Evolutionary conservation across 1,140 invertebrate species (phyloP).

Genomic region (Aphis gossypii): DNA sequence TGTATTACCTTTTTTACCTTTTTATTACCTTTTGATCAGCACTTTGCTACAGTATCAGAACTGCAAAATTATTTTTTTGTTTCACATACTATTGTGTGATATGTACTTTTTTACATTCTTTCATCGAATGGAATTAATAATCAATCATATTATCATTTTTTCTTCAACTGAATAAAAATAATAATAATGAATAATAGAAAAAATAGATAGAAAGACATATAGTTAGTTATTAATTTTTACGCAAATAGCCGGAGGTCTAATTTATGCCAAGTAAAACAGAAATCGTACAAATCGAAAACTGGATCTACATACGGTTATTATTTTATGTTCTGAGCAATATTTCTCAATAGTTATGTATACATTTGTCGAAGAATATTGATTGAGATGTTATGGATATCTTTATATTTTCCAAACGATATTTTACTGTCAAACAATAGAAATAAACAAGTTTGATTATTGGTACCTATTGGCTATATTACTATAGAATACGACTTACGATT

Average conservation of each 20-base stretch:
- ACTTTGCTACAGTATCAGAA: not conserved
- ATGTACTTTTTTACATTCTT: not conserved
- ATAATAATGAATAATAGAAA: not conserved
- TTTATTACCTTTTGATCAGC: not conserved
- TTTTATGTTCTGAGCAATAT: not conserved
- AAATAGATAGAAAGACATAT: not conserved
- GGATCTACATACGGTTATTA: conserved; percentile 40
- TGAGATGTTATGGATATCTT: conserved; percentile 4
- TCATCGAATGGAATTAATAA: not conserved
- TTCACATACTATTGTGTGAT: not conserved
- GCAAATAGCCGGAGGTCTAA: conserved; percentile 5
- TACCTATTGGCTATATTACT: conserved; percentile 11
- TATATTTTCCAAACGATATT: not conserved
- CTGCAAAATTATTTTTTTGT: not conserved
- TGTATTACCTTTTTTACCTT: not conserved
- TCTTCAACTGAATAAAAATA: not conserved
- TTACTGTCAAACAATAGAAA: conserved; percentile 8
- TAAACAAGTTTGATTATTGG: not conserved
- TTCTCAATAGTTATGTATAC: conserved; percentile 30
- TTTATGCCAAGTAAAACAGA: not conserved
- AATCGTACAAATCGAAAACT: conserved; percentile 39
- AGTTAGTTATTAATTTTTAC: conserved; percentile 15
- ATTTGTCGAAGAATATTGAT: not conserved
- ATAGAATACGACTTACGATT: not conserved
- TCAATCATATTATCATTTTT: not conserved